Evolutionary conservation across 2,113 vertebrate species (phyloP).

Genomic region (Micronycteris hirsuta): DNA sequence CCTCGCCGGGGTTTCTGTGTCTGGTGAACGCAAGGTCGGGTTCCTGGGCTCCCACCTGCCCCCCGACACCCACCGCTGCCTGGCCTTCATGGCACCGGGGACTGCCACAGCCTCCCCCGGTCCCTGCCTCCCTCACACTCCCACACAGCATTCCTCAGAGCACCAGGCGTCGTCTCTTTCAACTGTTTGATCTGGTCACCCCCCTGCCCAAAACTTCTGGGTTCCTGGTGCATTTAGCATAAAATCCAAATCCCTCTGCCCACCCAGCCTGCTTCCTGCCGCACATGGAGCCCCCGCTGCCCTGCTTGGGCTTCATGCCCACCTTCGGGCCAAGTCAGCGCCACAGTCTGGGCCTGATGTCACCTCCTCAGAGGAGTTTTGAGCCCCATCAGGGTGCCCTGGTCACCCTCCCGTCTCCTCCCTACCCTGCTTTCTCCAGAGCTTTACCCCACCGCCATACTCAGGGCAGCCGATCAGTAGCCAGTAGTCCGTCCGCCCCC

Average conservation of each 20-base stretch:
- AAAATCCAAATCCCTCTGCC: not conserved
- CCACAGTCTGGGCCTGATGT: not conserved
- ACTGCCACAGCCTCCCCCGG: not conserved
- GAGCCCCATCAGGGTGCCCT: not conserved
- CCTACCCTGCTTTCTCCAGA: too few species aligned
- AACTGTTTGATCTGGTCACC: not conserved
- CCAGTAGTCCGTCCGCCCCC: fast-evolving
- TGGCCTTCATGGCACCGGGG: not conserved
- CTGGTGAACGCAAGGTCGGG: not conserved
- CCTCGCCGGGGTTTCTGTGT: not conserved
- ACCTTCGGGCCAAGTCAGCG: not conserved
- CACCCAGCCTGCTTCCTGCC: not conserved
- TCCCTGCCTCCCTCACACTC: not conserved
- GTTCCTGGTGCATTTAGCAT: not conserved
- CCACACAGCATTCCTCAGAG: not conserved
- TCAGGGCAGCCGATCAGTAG: not conserved
- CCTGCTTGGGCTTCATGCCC: not conserved
- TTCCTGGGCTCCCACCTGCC: not conserved
- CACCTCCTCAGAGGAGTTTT: not conserved
- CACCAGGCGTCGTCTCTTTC: not conserved
- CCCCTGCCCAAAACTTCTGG: not conserved
- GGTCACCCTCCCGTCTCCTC: not conserved
- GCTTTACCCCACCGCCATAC: too few species aligned
- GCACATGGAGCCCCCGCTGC: not conserved
- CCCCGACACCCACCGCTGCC: not conserved